A percentile compares a stretch with the other conserved stretches of the same genome.
phyloP scores from a whole-genome alignment of 2,888 invertebrate species.

The Rhagonycha lutea region DNA sequence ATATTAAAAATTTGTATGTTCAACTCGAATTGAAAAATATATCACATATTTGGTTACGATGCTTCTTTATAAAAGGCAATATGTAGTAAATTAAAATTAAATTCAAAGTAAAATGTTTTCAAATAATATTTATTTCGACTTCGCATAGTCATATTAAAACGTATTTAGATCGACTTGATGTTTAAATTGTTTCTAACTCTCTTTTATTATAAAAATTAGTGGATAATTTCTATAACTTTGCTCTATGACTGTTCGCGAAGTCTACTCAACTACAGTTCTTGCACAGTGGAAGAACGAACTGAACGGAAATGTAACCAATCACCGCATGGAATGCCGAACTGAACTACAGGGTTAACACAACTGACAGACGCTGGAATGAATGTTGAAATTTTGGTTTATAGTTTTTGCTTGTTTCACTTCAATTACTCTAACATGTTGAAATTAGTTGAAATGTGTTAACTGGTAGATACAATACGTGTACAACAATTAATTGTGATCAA shows the following conservation, averaged over 20 bases:
- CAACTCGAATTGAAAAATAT: too few species aligned
- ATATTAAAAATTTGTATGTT: too few species aligned
- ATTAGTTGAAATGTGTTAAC: not conserved
- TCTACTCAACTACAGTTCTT: not conserved
- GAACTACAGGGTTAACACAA: not conserved
- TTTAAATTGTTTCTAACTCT: too few species aligned
- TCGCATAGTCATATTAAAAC: too few species aligned
- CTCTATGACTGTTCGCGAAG: not conserved
- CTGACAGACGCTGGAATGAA: not conserved
- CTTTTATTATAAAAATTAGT: not conserved
- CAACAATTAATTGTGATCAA: too few species aligned
- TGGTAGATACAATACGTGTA: not conserved
- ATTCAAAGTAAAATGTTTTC: too few species aligned
- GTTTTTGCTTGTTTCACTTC: not conserved
- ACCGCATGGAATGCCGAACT: not conserved
- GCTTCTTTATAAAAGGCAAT: too few species aligned
- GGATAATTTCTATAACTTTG: not conserved
- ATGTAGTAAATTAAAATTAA: too few species aligned
- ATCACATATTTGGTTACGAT: too few species aligned
- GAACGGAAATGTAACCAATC: not conserved
- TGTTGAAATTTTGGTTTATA: not conserved
- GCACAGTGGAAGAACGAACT: not conserved
- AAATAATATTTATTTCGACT: too few species aligned
- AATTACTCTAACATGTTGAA: not conserved
- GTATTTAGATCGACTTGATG: too few species aligned